phyloP scores from a whole-genome alignment of 1,140 invertebrate genomes.

The Eumeta japonica region DNA sequence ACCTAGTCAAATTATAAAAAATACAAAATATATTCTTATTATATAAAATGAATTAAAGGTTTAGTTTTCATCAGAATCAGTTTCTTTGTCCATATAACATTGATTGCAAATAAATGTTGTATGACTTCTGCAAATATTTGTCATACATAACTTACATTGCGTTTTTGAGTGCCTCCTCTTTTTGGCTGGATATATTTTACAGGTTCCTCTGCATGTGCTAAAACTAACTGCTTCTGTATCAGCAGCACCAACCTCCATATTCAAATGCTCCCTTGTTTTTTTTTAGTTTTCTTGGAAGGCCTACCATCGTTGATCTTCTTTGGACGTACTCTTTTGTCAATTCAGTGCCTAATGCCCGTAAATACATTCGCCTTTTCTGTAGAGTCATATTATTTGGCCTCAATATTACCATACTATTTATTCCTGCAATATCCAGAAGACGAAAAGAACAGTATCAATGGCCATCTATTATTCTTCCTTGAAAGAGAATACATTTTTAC shows the following conservation, averaged over 20 bases:
- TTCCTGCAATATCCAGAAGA: conserved; percentile 21
- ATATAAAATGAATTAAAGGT: conserved; percentile 14
- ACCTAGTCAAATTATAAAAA: conserved; percentile 16
- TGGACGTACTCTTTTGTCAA: too few relatives aligned
- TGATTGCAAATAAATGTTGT: conserved; percentile 20
- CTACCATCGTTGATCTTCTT: conserved; percentile 16
- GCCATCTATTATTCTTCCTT: conserved; percentile 22
- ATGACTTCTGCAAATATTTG: conserved; percentile 19
- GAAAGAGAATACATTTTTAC: conserved; percentile 19
- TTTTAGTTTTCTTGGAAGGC: conserved; percentile 20
- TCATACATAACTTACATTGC: conserved; percentile 16
- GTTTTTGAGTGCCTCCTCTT: conserved; percentile 19
- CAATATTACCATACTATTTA: conserved; percentile 20
- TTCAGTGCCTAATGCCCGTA: conserved; percentile 19
- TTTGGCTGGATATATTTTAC: conserved; percentile 18
- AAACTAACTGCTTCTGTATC: conserved; percentile 14
- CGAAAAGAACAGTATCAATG: conserved; percentile 19
- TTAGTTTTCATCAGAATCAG: conserved; percentile 17
- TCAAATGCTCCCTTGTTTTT: conserved; percentile 17
- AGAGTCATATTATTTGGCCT: conserved; percentile 18
- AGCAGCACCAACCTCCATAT: conserved; percentile 14
- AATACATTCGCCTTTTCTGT: conserved; percentile 17
- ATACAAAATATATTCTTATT: conserved; percentile 15
- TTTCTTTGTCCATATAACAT: conserved; percentile 18
- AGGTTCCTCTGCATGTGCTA: conserved; percentile 15